Base-by-base conservation (phyloP, 2,797 vertebrate genomes). In the Scyliorhinus canicula region DNA sequence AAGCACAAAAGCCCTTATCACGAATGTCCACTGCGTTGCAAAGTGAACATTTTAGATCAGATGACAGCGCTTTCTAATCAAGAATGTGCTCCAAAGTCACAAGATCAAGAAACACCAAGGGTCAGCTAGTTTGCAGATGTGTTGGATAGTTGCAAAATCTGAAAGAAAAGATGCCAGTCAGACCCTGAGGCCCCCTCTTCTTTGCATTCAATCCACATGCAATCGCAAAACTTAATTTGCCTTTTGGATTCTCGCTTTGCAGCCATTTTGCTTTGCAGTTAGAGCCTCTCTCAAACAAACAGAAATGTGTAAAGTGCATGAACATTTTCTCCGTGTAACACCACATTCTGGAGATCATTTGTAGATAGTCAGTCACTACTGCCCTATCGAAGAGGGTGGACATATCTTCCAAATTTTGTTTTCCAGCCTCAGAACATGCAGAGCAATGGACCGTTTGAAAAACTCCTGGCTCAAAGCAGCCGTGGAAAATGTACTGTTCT, bases 1-100 rank as follows among this genome's bases (percentile, higher is more conserved):
- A 95, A 96, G 96, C 95, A 96, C 96, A 95, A 95, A 96, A 95
- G 96, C 95, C 52, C 95, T 96, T 57, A 95, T 69, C 95, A 95
- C 95, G 74, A 95, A 95, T 47, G 96, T 95, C 94, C 96, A 96
- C 95, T 95, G 82, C 12, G 95, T 19, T 50, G 95, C 35, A 44
- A 93, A 95, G 95, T 95, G 95, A 69, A 94, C 95, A 95, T 2
- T 94, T 95, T 95, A 95, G 88, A 95, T 95, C 93, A 65, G 96
- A 95, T 93, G 96, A 95, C 94, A 95, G 88, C 95, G 96, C 95
- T 95, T 96, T 69, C 0, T 95, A 95, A 95, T 95, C 96, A 95
- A 7, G 65, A 16, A 79, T 95, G 93, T 95, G 95, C 95, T 96
- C 95, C 86, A 96, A 96, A 96, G 95, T 95, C 86, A 95, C 0